These are phyloP conservation scores for Mellilla xanthometata DNA, from an alignment of 2,888 invertebrate species.

Conservation along the genomic window DNA sequence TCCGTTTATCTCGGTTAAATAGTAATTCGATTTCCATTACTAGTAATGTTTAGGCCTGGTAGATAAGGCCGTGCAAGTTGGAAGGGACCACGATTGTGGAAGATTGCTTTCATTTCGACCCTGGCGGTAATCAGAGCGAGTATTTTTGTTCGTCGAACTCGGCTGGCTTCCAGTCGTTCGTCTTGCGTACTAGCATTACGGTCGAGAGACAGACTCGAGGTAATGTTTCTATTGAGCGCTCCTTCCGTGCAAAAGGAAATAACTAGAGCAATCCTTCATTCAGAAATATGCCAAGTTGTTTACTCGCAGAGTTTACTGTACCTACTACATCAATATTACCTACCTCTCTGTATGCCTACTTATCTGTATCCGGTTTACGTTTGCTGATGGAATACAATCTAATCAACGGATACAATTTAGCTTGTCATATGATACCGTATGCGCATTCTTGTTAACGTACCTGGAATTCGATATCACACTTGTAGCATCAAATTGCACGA, in stretches of 20 bases:
- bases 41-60: slow-evolving; percentile 57
- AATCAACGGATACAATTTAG: slow-evolving; percentile 3
- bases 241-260: slow-evolving; percentile 6
- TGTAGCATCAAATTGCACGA: too few relatives aligned
- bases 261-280: slow-evolving; percentile 13
- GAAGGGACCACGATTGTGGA: slow-evolving; percentile 56
- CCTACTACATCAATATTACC: too few relatives aligned
- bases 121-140: slow-evolving; percentile 47
- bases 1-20: slow-evolving; percentile 64
- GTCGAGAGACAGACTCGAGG: slow-evolving; percentile 37
- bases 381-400: slow-evolving; percentile 12
- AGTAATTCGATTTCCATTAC: slow-evolving; percentile 73
- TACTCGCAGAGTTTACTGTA: slow-evolving; percentile 7
- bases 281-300: slow-evolving; percentile 14
- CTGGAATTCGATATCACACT: too few relatives aligned
- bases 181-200: slow-evolving; percentile 51
- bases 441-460: too few relatives aligned
- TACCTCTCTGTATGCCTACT: not conserved
- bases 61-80: slow-evolving; percentile 58
- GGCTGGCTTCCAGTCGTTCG: slow-evolving; percentile 34
- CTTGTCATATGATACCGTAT: not conserved
- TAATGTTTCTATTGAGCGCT: slow-evolving; percentile 38
- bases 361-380: slow-evolving; percentile 1
- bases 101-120: slow-evolving; percentile 57
- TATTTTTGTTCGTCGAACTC: slow-evolving; percentile 49